A percentile compares a stretch with the other conserved stretches of the same genome.
Evolutionary conservation across 2,797 vertebrate species (phyloP).

Genomic region (Loriculus beryllinus): DNA sequence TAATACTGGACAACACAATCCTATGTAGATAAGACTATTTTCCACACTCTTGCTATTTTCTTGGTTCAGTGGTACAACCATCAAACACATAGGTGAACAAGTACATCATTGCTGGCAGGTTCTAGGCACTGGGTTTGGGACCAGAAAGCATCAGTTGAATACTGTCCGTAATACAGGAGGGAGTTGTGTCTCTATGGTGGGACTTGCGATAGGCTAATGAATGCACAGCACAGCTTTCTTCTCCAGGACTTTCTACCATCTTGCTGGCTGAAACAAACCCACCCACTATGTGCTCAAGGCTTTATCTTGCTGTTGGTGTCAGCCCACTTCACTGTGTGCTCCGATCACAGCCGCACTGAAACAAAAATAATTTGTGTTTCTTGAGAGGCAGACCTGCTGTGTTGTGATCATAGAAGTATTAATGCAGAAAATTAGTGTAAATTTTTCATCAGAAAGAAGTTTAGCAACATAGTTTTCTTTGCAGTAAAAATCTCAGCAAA

Average conservation of each 20-base stretch:
- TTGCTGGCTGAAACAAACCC: neutral
- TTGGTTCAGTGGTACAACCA: neutral
- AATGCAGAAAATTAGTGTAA: constrained; percentile 56
- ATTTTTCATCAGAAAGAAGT: constrained; percentile 49
- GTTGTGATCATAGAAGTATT: constrained; percentile 37
- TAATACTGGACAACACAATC: neutral
- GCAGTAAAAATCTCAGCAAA: constrained; percentile 37
- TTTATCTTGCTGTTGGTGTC: neutral
- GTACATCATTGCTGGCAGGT: neutral
- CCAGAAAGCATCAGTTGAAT: neutral
- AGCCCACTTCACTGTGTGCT: neutral
- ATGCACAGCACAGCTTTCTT: neutral
- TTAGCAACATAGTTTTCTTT: constrained; percentile 36
- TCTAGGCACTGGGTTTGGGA: neutral
- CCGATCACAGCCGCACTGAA: neutral
- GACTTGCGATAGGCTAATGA: neutral
- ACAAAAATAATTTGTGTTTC: constrained; percentile 34
- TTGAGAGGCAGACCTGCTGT: constrained; percentile 15
- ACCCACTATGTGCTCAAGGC: neutral
- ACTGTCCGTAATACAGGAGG: neutral
- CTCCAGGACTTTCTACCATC: neutral
- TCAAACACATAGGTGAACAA: neutral
- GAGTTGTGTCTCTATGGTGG: fast-evolving
- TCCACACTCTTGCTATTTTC: fast-evolving
- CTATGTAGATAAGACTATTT: neutral